A percentile compares a stretch with the other conserved stretches of the same genome.
Conservation (phyloP, 2,888 invertebrate species). For the Cremastinae sp. region DNA sequence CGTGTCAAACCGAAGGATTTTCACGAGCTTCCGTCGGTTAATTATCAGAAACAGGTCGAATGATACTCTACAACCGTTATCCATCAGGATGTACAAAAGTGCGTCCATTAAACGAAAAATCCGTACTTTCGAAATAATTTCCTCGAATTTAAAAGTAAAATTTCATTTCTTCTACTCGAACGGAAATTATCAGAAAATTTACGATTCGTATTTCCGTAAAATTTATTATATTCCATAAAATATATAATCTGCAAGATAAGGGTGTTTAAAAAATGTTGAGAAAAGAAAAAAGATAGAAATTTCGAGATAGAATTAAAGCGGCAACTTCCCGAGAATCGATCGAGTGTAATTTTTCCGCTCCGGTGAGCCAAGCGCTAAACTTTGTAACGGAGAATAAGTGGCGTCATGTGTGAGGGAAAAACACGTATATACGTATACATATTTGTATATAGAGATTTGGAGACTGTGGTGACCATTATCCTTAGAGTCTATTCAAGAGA, state of each 20-base stretch:
- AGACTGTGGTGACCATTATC: too few relatives aligned
- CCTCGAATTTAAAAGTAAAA: neutral
- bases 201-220: neutral
- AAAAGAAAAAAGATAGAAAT: neutral
- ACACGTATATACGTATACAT: too few relatives aligned
- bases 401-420: neutral
- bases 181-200: neutral
- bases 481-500: too few relatives aligned
- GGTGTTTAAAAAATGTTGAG: too few relatives aligned
- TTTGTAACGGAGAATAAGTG: neutral
- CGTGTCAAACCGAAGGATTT: slow-evolving; percentile 26
- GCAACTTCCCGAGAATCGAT: neutral
- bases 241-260: too few relatives aligned
- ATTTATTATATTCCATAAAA: neutral
- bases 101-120: neutral
- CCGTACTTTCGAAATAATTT: neutral
- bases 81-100: slow-evolving; percentile 17
- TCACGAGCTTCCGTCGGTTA: slow-evolving; percentile 33
- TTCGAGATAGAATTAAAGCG: neutral
- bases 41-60: slow-evolving; percentile 49
- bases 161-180: too few relatives aligned
- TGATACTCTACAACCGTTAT: slow-evolving; percentile 39
- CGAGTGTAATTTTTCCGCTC: neutral
- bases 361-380: neutral
- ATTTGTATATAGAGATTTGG: too few relatives aligned